phyloP scores from a whole-genome alignment of 1,140 invertebrate genomes.

The Drosophila azteca region DNA sequence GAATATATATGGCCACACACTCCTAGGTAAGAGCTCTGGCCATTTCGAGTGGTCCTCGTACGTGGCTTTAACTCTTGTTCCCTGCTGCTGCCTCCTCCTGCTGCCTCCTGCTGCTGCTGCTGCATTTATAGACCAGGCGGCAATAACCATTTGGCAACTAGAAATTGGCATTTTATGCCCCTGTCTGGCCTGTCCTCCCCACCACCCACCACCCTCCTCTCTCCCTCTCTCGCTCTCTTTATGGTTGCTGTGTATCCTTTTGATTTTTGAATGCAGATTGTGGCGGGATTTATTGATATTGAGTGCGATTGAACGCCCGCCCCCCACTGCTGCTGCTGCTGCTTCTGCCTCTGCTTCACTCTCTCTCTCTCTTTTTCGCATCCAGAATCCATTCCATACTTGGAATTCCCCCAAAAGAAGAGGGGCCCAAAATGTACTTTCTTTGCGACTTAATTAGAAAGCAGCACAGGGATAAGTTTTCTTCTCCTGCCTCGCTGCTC shows the following conservation, averaged over 20 bases:
- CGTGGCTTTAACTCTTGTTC: constrained; percentile 47
- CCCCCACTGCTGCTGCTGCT: neutral
- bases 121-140: constrained; percentile 62
- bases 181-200: constrained; percentile 48
- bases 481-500: constrained; percentile 12
- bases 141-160: constrained; percentile 81
- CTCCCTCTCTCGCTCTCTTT: neutral
- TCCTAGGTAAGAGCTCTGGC: constrained; percentile 55
- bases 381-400: constrained; percentile 1
- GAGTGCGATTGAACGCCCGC: constrained; percentile 49
- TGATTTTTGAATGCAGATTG: constrained; percentile 81
- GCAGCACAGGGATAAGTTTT: constrained; percentile 1
- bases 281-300: constrained; percentile 74
- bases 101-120: constrained; percentile 17
- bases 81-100: neutral
- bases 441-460: constrained; percentile 43
- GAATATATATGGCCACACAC: constrained; percentile 28
- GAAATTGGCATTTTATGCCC: constrained; percentile 81
- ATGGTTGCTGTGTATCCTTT: constrained; percentile 62
- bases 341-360: neutral
- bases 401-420: constrained; percentile 2
- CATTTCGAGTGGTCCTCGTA: constrained; percentile 46
- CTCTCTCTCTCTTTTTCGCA: neutral
- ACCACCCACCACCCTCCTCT: neutral
- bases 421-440: constrained; percentile 21